These are phyloP conservation scores for Lasioglossum pauxillum DNA, from an alignment of 2,888 invertebrate genomes.

Conservation along the genomic window DNA sequence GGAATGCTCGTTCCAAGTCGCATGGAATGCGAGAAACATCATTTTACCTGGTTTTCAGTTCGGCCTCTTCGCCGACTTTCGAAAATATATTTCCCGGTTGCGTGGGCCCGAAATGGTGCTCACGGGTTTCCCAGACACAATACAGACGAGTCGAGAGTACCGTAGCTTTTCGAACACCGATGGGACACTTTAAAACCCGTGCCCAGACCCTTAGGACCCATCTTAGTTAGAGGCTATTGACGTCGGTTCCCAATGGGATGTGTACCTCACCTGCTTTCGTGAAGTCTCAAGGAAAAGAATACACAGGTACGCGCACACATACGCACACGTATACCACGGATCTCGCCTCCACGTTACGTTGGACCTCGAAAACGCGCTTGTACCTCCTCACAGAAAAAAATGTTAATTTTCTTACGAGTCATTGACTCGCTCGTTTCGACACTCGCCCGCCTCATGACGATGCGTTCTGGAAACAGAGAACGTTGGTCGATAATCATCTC, in stretches of 20 bases:
- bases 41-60: background rate
- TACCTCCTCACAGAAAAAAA: conserved; percentile 2
- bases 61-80: background rate
- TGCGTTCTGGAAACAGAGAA: conserved; percentile 26
- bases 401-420: conserved; percentile 34
- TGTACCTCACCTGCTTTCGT: conserved; percentile 64
- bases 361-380: conserved; percentile 13
- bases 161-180: conserved; percentile 50
- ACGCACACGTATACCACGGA: background rate
- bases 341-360: conserved; percentile 11
- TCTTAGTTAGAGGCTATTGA: conserved; percentile 76
- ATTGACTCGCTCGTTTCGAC: conserved; percentile 25
- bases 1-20: background rate
- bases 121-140: conserved; percentile 25
- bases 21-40: background rate
- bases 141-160: conserved; percentile 44
- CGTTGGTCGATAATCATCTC: conserved; percentile 55
- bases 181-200: conserved; percentile 49
- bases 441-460: conserved; percentile 5
- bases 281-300: conserved; percentile 29
- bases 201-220: conserved; percentile 57
- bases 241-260: conserved; percentile 53
- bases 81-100: background rate
- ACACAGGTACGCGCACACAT: conserved; percentile 13
- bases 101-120: conserved; percentile 13